phyloP scores from a whole-genome alignment of 2,888 invertebrate genomes.

The Seira sanloemensis region DNA sequence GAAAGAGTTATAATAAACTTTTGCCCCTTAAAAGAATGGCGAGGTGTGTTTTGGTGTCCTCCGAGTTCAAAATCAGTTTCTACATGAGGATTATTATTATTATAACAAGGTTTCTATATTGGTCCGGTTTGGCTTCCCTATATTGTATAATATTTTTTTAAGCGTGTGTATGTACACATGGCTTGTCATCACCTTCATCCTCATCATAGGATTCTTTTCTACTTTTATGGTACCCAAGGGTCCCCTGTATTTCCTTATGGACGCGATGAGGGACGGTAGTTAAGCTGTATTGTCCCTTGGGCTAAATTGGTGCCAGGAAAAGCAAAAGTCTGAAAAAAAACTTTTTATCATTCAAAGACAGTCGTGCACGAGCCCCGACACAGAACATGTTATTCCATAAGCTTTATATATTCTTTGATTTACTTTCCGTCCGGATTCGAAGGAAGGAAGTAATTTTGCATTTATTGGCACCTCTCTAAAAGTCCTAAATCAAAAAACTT shows the following conservation, averaged over 20 bases:
- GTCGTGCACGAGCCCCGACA: neutral
- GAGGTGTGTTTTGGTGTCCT: neutral
- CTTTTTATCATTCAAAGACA: neutral
- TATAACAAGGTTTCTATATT: neutral
- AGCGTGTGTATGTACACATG: neutral
- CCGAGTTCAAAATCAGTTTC: neutral
- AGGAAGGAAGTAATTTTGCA: constrained; percentile 13
- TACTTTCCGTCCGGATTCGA: neutral
- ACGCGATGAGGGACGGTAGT: neutral
- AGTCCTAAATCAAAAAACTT: too few relatives aligned
- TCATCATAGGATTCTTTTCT: neutral
- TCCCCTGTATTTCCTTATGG: neutral
- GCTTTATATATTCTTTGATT: neutral
- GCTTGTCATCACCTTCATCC: neutral
- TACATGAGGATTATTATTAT: neutral
- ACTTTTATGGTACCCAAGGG: neutral
- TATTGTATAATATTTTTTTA: too few relatives aligned
- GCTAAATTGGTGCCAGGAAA: neutral
- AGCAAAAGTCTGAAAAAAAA: neutral
- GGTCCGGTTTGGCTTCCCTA: neutral
- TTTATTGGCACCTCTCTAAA: constrained; percentile 18
- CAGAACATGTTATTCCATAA: neutral
- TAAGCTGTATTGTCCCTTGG: constrained; percentile 2
- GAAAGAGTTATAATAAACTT: too few relatives aligned
- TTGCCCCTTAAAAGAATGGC: too few relatives aligned